Evolutionary conservation across 2,888 invertebrate genomes (phyloP), one percentile per base, ranked within the genome.

Genomic region (Drosophila fulvimacula): DNA sequence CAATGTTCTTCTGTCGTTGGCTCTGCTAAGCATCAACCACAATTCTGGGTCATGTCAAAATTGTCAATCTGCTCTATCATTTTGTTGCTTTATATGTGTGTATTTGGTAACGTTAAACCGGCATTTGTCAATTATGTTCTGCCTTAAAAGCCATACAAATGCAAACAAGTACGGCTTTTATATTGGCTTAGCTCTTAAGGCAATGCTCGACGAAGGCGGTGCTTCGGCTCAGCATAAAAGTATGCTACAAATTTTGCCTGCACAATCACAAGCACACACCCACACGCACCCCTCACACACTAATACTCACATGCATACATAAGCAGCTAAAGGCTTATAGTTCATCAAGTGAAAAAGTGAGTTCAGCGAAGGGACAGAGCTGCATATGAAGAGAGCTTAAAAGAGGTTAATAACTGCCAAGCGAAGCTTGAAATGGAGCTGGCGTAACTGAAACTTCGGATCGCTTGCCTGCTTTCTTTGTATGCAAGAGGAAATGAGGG

Each of bases 331-430:
- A 48, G 51, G 76, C 61, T 73, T 69, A 65, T 52, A 63, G 85
- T 69, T 82, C 51, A 68, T 65, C 75, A 76, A 69, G 51, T 69
- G 63, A 56, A 44, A 44, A 42, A 24, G 7, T 44, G 34, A 24
- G 44, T 51, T 3, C 17, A 6, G 17, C 27, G 7, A 5, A 0
- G 17, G 10, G 1, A 0, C 27, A 5, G 21, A 9, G 49, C 15
- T 19, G 21, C 34, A 51, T 15, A 34, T 27, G 36, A 55, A 30
- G 55, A 32, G 41, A 32, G 41, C 66, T 62, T 44, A 52, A 75
- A 76, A 68, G 70, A 76, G 85, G 78, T 78, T 82, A 82, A 85
- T 82, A 82, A 78, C 73, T 48, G 61, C 15, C 52, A 46, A 60
- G 48, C 57, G 41, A 57, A 39, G 71, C 63, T 58, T 55, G 62